phyloP scores from a whole-genome alignment of 2,113 vertebrate genomes.

The Gulo gulo region DNA sequence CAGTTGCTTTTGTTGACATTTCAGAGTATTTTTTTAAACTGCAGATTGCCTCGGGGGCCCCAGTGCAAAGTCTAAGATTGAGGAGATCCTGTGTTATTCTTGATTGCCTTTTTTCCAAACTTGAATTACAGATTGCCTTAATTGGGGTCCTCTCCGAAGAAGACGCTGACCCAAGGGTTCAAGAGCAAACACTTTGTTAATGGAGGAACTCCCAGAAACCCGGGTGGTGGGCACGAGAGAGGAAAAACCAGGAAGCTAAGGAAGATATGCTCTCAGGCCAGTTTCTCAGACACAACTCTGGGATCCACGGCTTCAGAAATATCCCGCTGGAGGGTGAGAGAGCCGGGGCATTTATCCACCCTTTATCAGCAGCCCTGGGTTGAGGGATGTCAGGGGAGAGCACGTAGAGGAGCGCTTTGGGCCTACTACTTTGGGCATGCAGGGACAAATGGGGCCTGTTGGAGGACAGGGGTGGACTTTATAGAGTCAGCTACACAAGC shows the following conservation, averaged over 20 bases:
- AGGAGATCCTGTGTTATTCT: not conserved
- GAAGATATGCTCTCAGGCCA: not conserved
- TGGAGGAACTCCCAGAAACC: not conserved
- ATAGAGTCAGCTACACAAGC: not conserved
- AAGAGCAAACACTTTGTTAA: not conserved
- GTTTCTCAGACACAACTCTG: not conserved
- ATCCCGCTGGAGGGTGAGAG: not conserved
- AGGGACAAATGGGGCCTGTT: not conserved
- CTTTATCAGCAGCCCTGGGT: not conserved
- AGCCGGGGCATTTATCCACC: not conserved
- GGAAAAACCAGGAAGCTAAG: not conserved
- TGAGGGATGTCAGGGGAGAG: not conserved
- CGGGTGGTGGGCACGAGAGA: not conserved
- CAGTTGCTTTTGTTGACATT: not conserved
- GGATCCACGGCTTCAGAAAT: not conserved
- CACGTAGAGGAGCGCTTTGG: not conserved
- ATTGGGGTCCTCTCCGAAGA: not conserved
- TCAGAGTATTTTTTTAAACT: not conserved
- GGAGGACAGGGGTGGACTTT: not conserved
- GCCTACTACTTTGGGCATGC: not conserved
- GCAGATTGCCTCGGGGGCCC: not conserved
- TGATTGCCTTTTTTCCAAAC: not conserved
- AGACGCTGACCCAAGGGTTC: not conserved
- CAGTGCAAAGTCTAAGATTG: not conserved
- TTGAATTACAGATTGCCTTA: not conserved